Conservation (phyloP, 2,797 vertebrate genomes). For the Brachyalestes nurse region DNA sequence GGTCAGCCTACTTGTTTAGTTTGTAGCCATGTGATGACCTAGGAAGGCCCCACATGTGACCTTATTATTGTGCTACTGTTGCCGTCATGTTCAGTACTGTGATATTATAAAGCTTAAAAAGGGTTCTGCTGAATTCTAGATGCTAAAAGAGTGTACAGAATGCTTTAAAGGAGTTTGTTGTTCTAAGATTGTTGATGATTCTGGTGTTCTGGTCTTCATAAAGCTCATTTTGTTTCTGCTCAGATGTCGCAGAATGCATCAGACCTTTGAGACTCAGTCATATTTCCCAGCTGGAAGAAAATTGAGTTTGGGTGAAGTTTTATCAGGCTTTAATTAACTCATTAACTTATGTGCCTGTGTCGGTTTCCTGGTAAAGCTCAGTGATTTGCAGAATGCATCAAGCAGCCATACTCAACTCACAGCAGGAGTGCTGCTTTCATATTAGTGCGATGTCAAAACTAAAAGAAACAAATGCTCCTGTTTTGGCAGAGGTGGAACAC, state of each 20-base stretch:
- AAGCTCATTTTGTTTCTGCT: neutral
- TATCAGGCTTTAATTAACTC: constrained; percentile 2
- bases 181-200: neutral
- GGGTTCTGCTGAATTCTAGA: too few species aligned
- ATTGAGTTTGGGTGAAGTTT: constrained; percentile 9
- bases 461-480: neutral
- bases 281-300: constrained; percentile 19
- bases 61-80: too few species aligned
- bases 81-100: too few species aligned
- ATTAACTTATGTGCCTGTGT: constrained; percentile 1
- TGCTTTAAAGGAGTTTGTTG: neutral
- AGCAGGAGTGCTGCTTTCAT: neutral
- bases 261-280: neutral
- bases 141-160: too few species aligned
- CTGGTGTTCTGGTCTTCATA: neutral
- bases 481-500: neutral
- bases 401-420: neutral
- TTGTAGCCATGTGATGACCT: too few species aligned
- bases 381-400: neutral
- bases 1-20: too few species aligned
- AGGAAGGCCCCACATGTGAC: too few species aligned
- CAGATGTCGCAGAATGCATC: neutral
- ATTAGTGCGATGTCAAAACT: too few species aligned
- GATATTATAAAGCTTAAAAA: too few species aligned
- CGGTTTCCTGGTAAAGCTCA: neutral